Evolutionary conservation across 2,113 vertebrate species (phyloP).

Genomic region (Centropus unirufus): DNA sequence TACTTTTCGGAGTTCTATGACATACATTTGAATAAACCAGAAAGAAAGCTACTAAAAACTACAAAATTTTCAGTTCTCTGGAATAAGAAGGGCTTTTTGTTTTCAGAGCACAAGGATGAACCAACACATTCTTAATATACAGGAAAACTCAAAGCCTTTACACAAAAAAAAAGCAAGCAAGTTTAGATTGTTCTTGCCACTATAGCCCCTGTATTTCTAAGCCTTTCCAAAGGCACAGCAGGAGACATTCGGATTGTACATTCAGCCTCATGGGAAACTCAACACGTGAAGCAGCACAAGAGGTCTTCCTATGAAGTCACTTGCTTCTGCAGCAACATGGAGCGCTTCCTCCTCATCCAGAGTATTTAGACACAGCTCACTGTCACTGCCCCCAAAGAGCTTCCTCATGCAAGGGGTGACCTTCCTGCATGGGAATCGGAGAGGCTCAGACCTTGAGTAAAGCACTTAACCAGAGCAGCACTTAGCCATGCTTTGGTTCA

Average conservation of each 20-base stretch:
- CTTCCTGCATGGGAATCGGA: background rate
- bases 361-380: fast-evolving
- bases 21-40: background rate
- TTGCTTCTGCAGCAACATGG: background rate
- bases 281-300: background rate
- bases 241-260: background rate
- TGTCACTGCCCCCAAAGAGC: background rate
- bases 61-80: background rate
- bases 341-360: background rate
- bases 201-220: background rate
- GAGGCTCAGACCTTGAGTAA: background rate
- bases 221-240: background rate
- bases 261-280: background rate
- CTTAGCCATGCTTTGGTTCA: fast-evolving
- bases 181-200: background rate
- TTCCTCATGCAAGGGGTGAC: background rate
- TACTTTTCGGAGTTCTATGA: too few relatives aligned
- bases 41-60: background rate
- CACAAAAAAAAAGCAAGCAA: fast-evolving
- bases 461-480: background rate
- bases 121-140: background rate
- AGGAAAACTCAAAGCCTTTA: background rate
- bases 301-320: background rate
- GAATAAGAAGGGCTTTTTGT: background rate
- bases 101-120: background rate